These are phyloP conservation scores for Otis tarda DNA, from an alignment of 2,113 vertebrate species.

Conservation along the genomic window DNA sequence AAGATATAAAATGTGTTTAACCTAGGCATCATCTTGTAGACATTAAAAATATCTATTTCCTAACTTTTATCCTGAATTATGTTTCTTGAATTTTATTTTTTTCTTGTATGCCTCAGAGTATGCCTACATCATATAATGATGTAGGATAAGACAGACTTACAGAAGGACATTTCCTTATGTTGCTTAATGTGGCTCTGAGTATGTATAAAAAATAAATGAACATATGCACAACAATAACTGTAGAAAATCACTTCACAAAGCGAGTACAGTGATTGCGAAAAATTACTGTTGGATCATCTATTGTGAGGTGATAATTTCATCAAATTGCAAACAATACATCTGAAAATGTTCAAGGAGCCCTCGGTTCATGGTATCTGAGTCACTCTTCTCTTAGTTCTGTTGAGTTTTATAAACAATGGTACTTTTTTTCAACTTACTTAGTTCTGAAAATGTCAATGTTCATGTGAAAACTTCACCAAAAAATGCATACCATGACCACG, in stretches of 20 bases:
- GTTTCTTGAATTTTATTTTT: background rate
- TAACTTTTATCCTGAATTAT: background rate
- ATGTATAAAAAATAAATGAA: background rate
- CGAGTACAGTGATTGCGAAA: background rate
- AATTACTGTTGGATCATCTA: background rate
- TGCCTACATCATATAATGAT: background rate
- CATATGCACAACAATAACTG: background rate
- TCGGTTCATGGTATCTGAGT: background rate
- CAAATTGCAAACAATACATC: background rate
- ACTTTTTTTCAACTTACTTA: background rate
- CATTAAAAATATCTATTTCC: background rate
- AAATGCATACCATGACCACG: background rate
- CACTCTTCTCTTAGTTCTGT: background rate
- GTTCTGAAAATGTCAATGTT: background rate
- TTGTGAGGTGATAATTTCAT: background rate
- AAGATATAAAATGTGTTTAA: background rate
- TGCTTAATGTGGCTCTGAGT: background rate
- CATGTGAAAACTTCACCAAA: background rate
- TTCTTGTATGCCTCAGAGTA: background rate
- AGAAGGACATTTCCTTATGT: background rate
- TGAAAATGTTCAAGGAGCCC: rapidly evolving
- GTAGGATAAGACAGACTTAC: background rate
- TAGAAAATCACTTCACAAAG: background rate
- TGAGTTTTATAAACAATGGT: background rate
- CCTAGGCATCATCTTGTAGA: background rate